Conservation (phyloP, 2,797 vertebrate species). For the Okamejei kenojei region DNA sequence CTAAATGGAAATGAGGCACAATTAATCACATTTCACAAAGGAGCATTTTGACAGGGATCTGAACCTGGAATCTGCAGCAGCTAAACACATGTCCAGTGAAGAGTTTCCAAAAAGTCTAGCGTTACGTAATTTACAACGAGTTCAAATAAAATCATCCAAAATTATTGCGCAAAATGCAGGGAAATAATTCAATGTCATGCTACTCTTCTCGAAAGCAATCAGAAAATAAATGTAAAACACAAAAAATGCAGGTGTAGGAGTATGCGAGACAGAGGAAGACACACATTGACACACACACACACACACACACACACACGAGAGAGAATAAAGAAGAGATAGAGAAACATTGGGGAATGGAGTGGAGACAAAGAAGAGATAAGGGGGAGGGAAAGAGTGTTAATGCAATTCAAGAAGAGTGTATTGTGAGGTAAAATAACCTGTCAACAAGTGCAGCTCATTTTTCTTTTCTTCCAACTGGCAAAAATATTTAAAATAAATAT, state of each 20-base stretch:
- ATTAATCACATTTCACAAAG: constrained; percentile 14
- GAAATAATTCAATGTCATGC: too few relatives aligned
- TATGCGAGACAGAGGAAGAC: background rate
- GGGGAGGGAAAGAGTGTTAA: background rate
- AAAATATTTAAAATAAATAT: constrained; percentile 26
- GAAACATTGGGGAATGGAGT: too few relatives aligned
- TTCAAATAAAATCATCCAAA: background rate
- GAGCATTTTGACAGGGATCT: background rate
- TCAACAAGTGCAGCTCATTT: background rate
- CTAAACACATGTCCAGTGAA: background rate
- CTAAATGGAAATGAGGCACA: background rate
- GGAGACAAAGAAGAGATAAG: too few relatives aligned
- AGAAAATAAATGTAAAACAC: background rate
- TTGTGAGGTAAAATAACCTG: background rate
- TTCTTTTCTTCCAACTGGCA: background rate
- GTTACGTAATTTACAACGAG: background rate
- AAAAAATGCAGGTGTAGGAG: too few relatives aligned
- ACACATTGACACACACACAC: too few relatives aligned
- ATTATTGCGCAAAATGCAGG: background rate
- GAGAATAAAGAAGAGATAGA: background rate
- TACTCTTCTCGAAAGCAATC: background rate
- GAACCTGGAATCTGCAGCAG: background rate
- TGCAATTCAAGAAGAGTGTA: background rate
- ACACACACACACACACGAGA: too few relatives aligned
- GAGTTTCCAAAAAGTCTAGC: background rate